Evolutionary conservation across 1,140 invertebrate species (phyloP).

Genomic region (Trachelipus rathkii): DNA sequence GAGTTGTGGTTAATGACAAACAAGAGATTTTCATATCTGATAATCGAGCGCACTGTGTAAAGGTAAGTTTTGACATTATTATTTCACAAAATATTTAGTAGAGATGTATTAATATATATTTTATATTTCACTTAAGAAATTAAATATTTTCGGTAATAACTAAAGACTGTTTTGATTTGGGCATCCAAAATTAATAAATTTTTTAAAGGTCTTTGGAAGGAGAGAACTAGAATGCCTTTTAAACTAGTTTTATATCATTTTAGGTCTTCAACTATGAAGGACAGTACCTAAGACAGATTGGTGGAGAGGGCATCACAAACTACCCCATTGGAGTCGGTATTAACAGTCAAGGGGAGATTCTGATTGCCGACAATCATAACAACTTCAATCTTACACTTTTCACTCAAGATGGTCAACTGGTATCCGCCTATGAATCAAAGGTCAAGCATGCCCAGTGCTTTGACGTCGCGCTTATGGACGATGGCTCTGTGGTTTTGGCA

Average conservation of each 20-base stretch:
- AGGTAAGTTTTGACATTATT: slow-evolving; percentile 51
- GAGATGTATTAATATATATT: too few relatives aligned
- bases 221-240: too few relatives aligned
- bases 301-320: slow-evolving; percentile 97
- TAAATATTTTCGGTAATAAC: too few relatives aligned
- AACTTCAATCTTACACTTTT: slow-evolving; percentile 99
- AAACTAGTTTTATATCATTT: not conserved
- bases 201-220: too few relatives aligned
- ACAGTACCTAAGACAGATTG: slow-evolving; percentile 93
- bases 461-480: slow-evolving; percentile 97
- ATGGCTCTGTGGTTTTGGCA: slow-evolving; percentile 96
- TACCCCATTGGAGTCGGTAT: slow-evolving; percentile 99
- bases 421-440: slow-evolving; percentile 95
- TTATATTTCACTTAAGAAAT: too few relatives aligned
- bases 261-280: slow-evolving; percentile 96
- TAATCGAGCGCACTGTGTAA: slow-evolving; percentile 98
- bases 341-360: slow-evolving; percentile 89
- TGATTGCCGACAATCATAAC: slow-evolving; percentile 99
- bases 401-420: slow-evolving; percentile 90
- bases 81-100: too few relatives aligned
- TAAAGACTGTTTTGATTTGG: too few relatives aligned
- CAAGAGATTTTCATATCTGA: slow-evolving; percentile 99
- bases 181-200: too few relatives aligned
- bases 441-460: slow-evolving; percentile 99
- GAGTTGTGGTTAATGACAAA: slow-evolving; percentile 98